Evolutionary conservation across 2,888 invertebrate genomes (phyloP), one percentile per base, ranked within the genome.

Genomic region (Crioceris asparagi): DNA sequence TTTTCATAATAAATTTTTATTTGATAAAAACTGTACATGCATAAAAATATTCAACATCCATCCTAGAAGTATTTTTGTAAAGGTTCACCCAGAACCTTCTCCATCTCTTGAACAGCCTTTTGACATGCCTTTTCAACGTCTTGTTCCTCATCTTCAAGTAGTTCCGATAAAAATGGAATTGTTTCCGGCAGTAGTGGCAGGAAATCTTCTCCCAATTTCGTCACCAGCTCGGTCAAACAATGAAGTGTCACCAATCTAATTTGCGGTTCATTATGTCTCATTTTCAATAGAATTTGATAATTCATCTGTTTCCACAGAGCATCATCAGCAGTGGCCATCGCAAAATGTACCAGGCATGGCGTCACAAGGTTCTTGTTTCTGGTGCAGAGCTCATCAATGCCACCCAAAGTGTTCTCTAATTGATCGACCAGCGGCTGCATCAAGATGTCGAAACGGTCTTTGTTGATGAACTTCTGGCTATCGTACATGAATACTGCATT

Each of bases 371-470:
- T 66, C 34, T 60, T 61, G 0, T 78, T 71, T 33, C 84, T 70
- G 2, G 64, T 57, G 50, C 76, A 71, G 51, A 83, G 74, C 12
- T 59, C 59, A 11, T 72, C 69, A 41, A 72, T 70, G 3, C 75
- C 75, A n/a, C 78, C 75, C 16, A 81, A 54, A 15, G 70, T 72
- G 56, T 87, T 88, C 56, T 88, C 87, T 38, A 88, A 57, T 65
- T 93, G 92, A 61, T 94, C 88, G 0, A 92, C 84, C 8, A 96
- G 66, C 0, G 92, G 87, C 45, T 83, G 83, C 75, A 88, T 79
- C 1, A 96, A 62, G 0, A 79, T 70, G 46, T 88, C 82, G 61
- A 93, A 93, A 32, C 86, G 69, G 46, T 90, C 86, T 47, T 82
- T 79, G 55, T 81, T 90, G 0, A 92, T 65, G 57, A 92, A 91